Base-by-base conservation (phyloP, 1,140 invertebrate species). In the Tetramorium simillimum region DNA sequence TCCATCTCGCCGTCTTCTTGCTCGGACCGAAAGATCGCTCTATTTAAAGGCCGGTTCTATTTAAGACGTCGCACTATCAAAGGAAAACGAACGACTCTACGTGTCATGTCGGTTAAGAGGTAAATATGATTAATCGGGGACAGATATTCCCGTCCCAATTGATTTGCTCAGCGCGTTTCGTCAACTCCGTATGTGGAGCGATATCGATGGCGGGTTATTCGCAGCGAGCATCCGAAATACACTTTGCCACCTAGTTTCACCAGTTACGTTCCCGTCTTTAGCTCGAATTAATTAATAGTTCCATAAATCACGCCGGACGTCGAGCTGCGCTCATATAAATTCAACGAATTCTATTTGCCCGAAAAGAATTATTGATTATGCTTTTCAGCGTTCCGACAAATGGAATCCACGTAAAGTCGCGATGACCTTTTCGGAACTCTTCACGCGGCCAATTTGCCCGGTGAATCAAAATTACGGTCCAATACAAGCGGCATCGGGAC, bases 81-180 rank as follows among this genome's bases (percentile, higher is more conserved):
- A 63, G 56, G 72, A 85, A 33, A 65, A 28, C 40, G 46, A 76
- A 12, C 53, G 46, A 69, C 40, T 56, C 40, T 16, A 21, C 70
- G 33, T 24, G 78, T 56, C 46, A 88, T 91, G 90, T 91, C 90
- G 51, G 73, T 73, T 80, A 90, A 85, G 43, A 91, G 90, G 90
- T 91, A 91, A 91, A 88, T 91, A 90, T 91, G 86, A 91, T 90
- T 88, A 80, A 80, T 78, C 18, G 40, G 28, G 63, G 51, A 82
- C 63, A 65, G 33, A 16, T 81, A 70, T 85, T 62, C 33, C 18
- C 18, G 70, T 65, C 49, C 7, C 18, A 12, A 5, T 37, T 46
- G 67, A 80, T 37, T 49, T 49, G 18, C 18, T 33, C 63, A 5
- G n/a, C 53, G 37, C 78, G 51, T 46, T 73, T 73, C 80, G 67